These are phyloP conservation scores for Sigmodon hispidus DNA, from an alignment of 2,113 vertebrate species.

Conservation along the genomic window DNA sequence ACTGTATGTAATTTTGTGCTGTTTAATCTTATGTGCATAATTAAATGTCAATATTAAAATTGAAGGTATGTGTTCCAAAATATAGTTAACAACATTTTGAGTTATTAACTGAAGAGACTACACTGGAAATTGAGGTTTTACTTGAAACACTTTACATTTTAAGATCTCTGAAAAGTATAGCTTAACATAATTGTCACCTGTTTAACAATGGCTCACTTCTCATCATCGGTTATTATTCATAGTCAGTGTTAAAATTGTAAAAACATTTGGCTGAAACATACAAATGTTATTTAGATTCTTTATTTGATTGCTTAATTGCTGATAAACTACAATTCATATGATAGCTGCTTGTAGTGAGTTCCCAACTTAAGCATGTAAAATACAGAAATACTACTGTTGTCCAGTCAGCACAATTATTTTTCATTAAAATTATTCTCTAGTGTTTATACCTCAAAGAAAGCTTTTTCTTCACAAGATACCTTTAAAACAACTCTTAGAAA, in stretches of 20 bases:
- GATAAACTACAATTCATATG: slow-evolving; percentile 31
- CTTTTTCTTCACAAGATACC: slow-evolving; percentile 61
- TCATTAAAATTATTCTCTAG: slow-evolving; percentile 45
- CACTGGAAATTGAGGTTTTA: slow-evolving; percentile 47
- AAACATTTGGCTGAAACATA: slow-evolving; percentile 65
- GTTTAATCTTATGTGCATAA: slow-evolving; percentile 23
- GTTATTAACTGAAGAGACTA: slow-evolving; percentile 47
- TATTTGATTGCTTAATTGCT: slow-evolving; percentile 67
- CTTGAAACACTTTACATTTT: slow-evolving; percentile 57
- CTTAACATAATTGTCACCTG: slow-evolving; percentile 34
- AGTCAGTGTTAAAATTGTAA: slow-evolving; percentile 30
- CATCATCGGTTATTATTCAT: slow-evolving; percentile 49
- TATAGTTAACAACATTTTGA: slow-evolving; percentile 25
- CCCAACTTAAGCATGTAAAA: slow-evolving; percentile 56
- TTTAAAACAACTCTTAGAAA: slow-evolving; percentile 67
- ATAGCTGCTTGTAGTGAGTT: slow-evolving; percentile 58
- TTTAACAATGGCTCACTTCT: slow-evolving; percentile 42
- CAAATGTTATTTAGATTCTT: slow-evolving; percentile 45
- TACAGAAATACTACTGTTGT: slow-evolving; percentile 38
- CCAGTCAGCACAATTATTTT: slow-evolving; percentile 47
- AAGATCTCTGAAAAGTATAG: slow-evolving; percentile 52
- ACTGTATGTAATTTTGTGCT: background rate
- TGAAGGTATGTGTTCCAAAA: slow-evolving; percentile 43
- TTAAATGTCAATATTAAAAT: slow-evolving; percentile 31
- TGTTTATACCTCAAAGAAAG: slow-evolving; percentile 15